Percentiles rank a stretch among this genome's conserved stretches.
Conservation (phyloP, 2,797 vertebrate genomes). For the Acrossocheilus fasciatus region DNA sequence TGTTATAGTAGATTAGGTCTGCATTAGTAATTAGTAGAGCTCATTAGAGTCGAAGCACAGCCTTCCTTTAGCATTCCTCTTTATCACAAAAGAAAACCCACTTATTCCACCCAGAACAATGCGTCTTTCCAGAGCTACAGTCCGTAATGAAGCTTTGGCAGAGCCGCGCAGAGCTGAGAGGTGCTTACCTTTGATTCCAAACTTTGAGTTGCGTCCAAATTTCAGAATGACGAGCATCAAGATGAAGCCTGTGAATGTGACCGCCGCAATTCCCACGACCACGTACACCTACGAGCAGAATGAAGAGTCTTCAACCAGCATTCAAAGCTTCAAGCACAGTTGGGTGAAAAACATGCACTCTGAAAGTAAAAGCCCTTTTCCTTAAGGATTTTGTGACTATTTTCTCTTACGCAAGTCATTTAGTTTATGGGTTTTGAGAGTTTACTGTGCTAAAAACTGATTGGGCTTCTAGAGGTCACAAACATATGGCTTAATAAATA, state of each 20-base stretch:
- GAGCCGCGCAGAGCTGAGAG: slow-evolving; percentile 28
- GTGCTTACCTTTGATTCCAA: slow-evolving; percentile 99
- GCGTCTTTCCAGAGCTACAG: slow-evolving; percentile 39
- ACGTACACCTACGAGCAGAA: slow-evolving; percentile 87
- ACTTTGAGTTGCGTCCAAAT: slow-evolving; percentile 97
- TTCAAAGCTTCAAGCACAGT: background rate
- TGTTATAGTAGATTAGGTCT: slow-evolving; percentile 38
- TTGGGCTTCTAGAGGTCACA: background rate
- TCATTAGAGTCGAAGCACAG: slow-evolving; percentile 53
- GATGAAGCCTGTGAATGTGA: slow-evolving; percentile 93
- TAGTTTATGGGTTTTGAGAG: background rate
- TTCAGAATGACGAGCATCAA: slow-evolving; percentile 96
- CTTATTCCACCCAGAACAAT: slow-evolving; percentile 53
- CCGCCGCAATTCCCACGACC: slow-evolving; percentile 93
- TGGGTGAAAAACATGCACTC: background rate
- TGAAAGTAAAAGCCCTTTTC: background rate
- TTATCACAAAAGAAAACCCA: slow-evolving; percentile 41
- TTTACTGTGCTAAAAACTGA: background rate
- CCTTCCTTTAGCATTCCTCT: slow-evolving; percentile 39
- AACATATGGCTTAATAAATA: background rate
- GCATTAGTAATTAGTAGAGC: slow-evolving; percentile 60
- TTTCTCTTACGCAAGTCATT: background rate
- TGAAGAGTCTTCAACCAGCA: slow-evolving; percentile 32
- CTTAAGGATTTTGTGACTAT: background rate
- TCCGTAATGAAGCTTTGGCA: slow-evolving; percentile 55